Evolutionary conservation across 2,797 vertebrate genomes (phyloP).

Genomic region (Fundulus diaphanus): DNA sequence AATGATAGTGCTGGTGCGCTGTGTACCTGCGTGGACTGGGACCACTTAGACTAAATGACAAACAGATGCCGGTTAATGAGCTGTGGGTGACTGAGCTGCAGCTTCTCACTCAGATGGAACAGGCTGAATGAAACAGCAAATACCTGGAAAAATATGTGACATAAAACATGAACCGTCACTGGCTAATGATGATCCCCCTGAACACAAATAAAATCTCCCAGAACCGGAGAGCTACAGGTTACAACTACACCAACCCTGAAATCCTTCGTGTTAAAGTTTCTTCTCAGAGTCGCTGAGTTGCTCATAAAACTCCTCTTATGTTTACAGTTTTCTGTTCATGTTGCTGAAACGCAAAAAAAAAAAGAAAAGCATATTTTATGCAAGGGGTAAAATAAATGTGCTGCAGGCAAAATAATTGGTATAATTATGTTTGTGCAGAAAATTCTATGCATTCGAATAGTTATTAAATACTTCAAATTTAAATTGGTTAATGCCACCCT

Average conservation of each 20-base stretch:
- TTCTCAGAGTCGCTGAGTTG: too few relatives aligned
- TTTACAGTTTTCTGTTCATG: too few relatives aligned
- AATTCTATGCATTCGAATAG: too few relatives aligned
- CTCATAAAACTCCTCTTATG: too few relatives aligned
- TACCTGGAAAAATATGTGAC: not conserved
- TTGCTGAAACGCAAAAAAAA: too few relatives aligned
- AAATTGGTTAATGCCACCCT: too few relatives aligned
- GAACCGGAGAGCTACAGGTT: not conserved
- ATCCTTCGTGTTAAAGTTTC: too few relatives aligned
- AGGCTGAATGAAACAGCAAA: not conserved
- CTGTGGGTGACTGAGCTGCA: not conserved
- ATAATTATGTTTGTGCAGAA: not conserved
- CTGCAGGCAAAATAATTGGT: not conserved
- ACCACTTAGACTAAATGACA: slow-evolving; percentile 36
- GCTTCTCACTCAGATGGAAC: not conserved
- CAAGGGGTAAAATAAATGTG: not conserved
- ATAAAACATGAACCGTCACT: not conserved
- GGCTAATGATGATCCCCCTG: not conserved
- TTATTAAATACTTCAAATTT: too few relatives aligned
- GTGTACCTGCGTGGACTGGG: slow-evolving; percentile 8
- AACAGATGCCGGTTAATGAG: slow-evolving; percentile 47
- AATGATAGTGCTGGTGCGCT: slow-evolving; percentile 2
- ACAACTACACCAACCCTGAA: too few relatives aligned
- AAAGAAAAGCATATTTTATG: too few relatives aligned
- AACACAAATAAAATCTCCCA: not conserved